These are phyloP conservation scores for Eutolmus rufibarbis DNA, from an alignment of 2,888 invertebrate genomes.

Conservation along the genomic window DNA sequence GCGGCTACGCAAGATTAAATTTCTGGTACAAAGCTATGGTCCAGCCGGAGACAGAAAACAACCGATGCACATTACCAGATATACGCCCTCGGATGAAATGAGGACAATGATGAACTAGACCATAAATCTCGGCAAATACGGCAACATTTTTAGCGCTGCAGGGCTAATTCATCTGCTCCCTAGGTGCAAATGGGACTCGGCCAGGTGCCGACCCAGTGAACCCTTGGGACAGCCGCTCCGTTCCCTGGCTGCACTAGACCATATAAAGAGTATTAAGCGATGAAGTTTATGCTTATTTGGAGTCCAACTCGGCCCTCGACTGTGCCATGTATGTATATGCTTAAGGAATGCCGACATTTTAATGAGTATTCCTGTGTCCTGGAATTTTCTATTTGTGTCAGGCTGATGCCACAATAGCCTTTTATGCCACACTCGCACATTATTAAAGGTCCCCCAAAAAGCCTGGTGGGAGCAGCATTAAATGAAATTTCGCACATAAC, in stretches of 20 bases:
- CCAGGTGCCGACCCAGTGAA: neutral
- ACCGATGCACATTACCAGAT: neutral
- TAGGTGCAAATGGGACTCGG: neutral
- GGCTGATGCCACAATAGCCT: neutral
- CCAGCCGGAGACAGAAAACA: neutral
- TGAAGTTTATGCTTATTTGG: neutral
- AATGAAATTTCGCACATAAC: slow-evolving; percentile 33
- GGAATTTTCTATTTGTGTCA: slow-evolving; percentile 33
- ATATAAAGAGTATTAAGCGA: neutral
- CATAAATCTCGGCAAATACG: neutral
- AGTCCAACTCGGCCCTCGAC: neutral
- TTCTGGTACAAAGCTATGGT: neutral
- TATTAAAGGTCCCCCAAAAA: slow-evolving; percentile 2
- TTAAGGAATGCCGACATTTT: slow-evolving; percentile 29
- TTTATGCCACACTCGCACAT: neutral
- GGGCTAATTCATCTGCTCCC: neutral
- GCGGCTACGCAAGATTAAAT: neutral
- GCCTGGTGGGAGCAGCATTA: neutral
- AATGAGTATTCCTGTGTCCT: slow-evolving; percentile 27
- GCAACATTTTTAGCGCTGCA: neutral
- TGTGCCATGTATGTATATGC: neutral
- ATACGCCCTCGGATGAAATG: neutral
- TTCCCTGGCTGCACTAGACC: neutral
- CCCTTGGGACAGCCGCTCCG: neutral
- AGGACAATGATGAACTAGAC: neutral